Conservation (phyloP, 1,140 invertebrate species). For the Tachypleus tridentatus region DNA sequence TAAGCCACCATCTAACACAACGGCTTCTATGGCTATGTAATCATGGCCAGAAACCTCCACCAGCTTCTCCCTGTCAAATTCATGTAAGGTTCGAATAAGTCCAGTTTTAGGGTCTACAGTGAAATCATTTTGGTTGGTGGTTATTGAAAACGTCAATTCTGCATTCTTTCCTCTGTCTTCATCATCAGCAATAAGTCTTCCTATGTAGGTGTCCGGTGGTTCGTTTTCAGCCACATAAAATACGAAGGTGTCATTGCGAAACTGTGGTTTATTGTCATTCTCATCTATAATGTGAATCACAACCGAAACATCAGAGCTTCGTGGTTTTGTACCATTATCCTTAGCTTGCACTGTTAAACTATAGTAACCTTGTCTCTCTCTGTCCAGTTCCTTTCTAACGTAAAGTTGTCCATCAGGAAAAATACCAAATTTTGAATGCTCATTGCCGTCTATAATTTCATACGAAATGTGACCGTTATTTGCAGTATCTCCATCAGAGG, state of each 20-base stretch:
- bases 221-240: slow-evolving; percentile 81
- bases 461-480: slow-evolving; percentile 69
- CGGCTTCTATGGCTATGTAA: slow-evolving; percentile 66
- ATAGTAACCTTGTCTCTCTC: slow-evolving; percentile 82
- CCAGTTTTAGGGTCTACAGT: slow-evolving; percentile 78
- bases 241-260: slow-evolving; percentile 52
- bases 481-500: slow-evolving; percentile 67
- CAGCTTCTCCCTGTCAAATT: slow-evolving; percentile 76
- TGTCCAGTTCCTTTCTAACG: slow-evolving; percentile 65
- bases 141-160: slow-evolving; percentile 73
- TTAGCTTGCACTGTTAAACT: slow-evolving; percentile 65
- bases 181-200: slow-evolving; percentile 77
- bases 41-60: slow-evolving; percentile 59
- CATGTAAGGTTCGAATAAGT: slow-evolving; percentile 69
- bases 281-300: slow-evolving; percentile 87
- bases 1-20: slow-evolving; percentile 74
- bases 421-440: slow-evolving; percentile 68
- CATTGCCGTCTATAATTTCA: slow-evolving; percentile 67
- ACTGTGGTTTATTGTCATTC: slow-evolving; percentile 80
- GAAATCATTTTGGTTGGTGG: slow-evolving; percentile 61
- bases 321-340: slow-evolving; percentile 57
- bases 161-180: slow-evolving; percentile 81
- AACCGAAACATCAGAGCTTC: slow-evolving; percentile 68
- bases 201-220: slow-evolving; percentile 73
- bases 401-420: slow-evolving; percentile 82